Evolutionary conservation across 2,113 vertebrate species (phyloP).

Genomic region (Gallinago undulata): DNA sequence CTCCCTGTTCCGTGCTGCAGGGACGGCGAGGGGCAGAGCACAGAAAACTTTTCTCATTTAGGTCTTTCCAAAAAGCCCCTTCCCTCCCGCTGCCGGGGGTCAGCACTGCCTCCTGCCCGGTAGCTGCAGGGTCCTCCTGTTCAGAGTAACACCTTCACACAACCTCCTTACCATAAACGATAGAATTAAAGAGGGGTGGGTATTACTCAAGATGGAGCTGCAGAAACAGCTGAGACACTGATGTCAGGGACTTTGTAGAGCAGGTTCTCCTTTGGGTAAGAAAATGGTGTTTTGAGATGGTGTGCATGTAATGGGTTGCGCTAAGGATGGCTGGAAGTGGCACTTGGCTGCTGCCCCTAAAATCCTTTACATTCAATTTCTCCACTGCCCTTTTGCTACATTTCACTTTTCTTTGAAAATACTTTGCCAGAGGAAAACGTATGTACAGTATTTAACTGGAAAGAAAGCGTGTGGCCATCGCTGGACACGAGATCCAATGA

Average conservation of each 20-base stretch:
- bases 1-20: background rate
- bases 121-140: background rate
- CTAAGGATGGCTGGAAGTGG: background rate
- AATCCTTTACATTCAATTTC: background rate
- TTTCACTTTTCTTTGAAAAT: background rate
- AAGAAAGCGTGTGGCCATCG: background rate
- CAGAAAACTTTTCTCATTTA: background rate
- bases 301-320: rapidly evolving
- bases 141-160: too few species aligned
- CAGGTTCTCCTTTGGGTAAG: background rate
- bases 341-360: background rate
- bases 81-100: rapidly evolving
- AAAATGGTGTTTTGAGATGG: background rate
- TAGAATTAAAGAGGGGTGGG: background rate
- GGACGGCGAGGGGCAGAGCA: background rate
- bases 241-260: background rate
- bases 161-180: background rate
- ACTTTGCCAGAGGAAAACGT: background rate
- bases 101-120: rapidly evolving
- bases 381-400: too few species aligned
- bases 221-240: background rate
- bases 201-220: background rate
- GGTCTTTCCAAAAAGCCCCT: background rate
- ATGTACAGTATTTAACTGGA: background rate
- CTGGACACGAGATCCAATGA: background rate